Conservation (phyloP, 2,888 invertebrate genomes). For the Lasioglossum morio region DNA sequence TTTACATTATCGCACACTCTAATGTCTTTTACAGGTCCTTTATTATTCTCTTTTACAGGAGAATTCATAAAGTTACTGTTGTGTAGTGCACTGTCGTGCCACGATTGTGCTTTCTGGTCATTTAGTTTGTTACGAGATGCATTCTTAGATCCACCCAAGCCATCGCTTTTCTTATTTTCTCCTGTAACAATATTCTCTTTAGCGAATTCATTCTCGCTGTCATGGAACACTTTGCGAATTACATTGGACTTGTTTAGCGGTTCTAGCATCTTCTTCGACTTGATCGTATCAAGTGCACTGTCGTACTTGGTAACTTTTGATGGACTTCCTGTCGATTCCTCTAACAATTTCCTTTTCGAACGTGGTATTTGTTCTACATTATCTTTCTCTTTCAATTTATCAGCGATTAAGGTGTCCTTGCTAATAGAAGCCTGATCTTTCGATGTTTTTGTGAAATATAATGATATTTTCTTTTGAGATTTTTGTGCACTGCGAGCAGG, state of each 20-base stretch:
- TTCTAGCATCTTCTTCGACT: neutral
- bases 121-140: neutral
- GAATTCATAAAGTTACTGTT: neutral
- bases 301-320: conserved; percentile 7
- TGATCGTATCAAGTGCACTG: no score
- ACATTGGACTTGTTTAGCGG: neutral
- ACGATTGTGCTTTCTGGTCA: neutral
- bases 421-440: neutral
- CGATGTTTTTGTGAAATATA: conserved; percentile 37
- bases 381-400: neutral
- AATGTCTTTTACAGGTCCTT: neutral
- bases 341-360: conserved; percentile 25
- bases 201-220: neutral
- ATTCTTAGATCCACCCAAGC: no score
- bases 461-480: conserved; percentile 52
- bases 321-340: neutral
- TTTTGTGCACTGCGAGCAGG: neutral
- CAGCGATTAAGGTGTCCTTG: neutral
- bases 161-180: conserved; percentile 4
- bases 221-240: neutral
- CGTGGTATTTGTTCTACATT: neutral
- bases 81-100: neutral
- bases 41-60: neutral
- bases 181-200: neutral
- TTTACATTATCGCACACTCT: neutral